Evolutionary conservation across 1,140 invertebrate genomes (phyloP).

Genomic region (Calliopsis andreniformis): DNA sequence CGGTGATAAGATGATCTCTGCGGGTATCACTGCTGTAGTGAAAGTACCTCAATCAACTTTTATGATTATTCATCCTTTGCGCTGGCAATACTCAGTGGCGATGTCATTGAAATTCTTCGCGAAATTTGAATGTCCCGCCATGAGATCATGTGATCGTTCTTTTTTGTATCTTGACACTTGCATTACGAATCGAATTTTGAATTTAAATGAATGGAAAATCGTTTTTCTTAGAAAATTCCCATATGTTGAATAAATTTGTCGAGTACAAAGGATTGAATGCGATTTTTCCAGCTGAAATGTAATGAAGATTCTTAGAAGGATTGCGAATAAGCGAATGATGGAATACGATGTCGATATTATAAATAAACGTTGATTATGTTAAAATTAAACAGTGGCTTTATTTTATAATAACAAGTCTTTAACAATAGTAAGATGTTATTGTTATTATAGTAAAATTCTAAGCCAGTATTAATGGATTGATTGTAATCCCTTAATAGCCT

Average conservation of each 20-base stretch:
- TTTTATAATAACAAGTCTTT: conserved; percentile 46
- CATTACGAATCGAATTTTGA: too few relatives aligned
- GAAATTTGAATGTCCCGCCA: too few relatives aligned
- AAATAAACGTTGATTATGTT: conserved; percentile 29
- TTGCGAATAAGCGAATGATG: background rate
- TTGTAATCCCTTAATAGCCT: conserved; percentile 33
- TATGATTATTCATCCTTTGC: too few relatives aligned
- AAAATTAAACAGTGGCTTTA: conserved; percentile 54
- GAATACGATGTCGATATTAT: background rate
- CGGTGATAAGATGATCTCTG: background rate
- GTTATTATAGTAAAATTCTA: too few relatives aligned
- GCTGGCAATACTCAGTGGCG: too few relatives aligned
- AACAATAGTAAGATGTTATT: conserved; percentile 47
- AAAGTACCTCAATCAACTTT: background rate
- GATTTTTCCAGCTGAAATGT: background rate
- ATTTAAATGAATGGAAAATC: too few relatives aligned
- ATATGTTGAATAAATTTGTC: too few relatives aligned
- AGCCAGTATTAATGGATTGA: conserved; percentile 37
- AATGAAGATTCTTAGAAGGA: background rate
- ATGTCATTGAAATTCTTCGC: too few relatives aligned
- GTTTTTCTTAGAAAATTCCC: too few relatives aligned
- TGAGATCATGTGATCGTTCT: too few relatives aligned
- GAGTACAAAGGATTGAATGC: too few relatives aligned
- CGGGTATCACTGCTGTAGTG: background rate
- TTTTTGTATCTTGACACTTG: too few relatives aligned